A percentile compares a stretch with the other conserved stretches of the same genome.
phyloP scores from a whole-genome alignment of 2,797 vertebrate genomes.

The Myripristis jacobus region DNA sequence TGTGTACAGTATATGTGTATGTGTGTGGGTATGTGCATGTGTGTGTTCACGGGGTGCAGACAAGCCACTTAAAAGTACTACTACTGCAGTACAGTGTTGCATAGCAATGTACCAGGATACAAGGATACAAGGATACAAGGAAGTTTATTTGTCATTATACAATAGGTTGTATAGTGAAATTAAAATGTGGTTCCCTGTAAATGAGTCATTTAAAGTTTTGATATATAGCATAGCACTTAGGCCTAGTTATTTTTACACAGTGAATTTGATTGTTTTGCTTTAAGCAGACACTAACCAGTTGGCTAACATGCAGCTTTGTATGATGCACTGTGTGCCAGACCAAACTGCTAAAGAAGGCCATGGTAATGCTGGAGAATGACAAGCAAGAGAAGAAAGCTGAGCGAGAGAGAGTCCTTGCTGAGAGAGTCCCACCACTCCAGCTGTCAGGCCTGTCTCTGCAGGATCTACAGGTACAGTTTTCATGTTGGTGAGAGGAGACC shows the following conservation, averaged over 20 bases:
- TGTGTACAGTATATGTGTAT: neutral
- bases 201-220: neutral
- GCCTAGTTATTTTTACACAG: no score
- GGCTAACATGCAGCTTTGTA: slow-evolving; percentile 9
- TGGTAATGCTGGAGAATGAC: slow-evolving; percentile 77
- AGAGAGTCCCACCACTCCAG: slow-evolving; percentile 74
- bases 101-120: no score
- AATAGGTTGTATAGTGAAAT: no score
- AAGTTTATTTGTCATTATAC: no score
- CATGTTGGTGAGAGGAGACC: neutral
- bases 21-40: neutral
- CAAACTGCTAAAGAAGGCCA: slow-evolving; percentile 82
- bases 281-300: slow-evolving; percentile 11
- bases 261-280: neutral
- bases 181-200: no score
- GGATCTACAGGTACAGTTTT: slow-evolving; percentile 75
- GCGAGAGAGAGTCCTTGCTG: slow-evolving; percentile 73
- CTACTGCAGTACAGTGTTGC: neutral
- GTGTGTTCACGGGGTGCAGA: no score
- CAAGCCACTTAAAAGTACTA: no score
- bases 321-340: slow-evolving; percentile 67
- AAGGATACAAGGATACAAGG: no score
- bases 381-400: slow-evolving; percentile 71
- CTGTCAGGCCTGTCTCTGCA: slow-evolving; percentile 74
- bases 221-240: no score